These are phyloP conservation scores for Leucophenga varia DNA, from an alignment of 1,140 invertebrate species.

Conservation along the genomic window DNA sequence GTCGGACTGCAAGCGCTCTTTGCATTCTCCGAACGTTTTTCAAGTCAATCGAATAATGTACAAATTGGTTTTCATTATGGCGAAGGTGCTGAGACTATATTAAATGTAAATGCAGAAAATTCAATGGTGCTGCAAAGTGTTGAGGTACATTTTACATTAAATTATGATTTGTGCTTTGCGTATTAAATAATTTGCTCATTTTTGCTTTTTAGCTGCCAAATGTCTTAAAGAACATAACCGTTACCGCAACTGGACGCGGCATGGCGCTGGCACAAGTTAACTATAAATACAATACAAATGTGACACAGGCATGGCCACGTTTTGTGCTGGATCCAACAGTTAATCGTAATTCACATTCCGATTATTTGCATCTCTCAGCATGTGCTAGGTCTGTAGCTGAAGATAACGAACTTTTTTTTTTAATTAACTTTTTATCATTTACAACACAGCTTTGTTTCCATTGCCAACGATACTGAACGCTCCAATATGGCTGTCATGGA, in stretches of 20 bases:
- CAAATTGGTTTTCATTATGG: slow-evolving; percentile 62
- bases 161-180: neutral
- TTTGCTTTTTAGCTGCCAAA: slow-evolving; percentile 33
- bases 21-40: slow-evolving; percentile 66
- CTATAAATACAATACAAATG: slow-evolving; percentile 83
- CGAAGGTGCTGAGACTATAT: slow-evolving; percentile 62
- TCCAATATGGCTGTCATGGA: slow-evolving; percentile 92
- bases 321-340: slow-evolving; percentile 88
- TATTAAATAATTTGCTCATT: neutral
- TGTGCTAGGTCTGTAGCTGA: slow-evolving; percentile 73
- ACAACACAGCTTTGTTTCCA: slow-evolving; percentile 61
- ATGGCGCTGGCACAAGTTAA: slow-evolving; percentile 82
- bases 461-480: slow-evolving; percentile 59
- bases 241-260: slow-evolving; percentile 77
- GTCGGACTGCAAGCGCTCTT: slow-evolving; percentile 74
- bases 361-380: slow-evolving; percentile 83
- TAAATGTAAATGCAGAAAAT: slow-evolving; percentile 70
- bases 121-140: slow-evolving; percentile 70
- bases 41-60: slow-evolving; percentile 60
- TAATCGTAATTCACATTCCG: slow-evolving; percentile 78
- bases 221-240: slow-evolving; percentile 58
- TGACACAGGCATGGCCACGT: slow-evolving; percentile 84
- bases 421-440: neutral
- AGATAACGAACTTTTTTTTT: neutral
- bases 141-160: slow-evolving; percentile 24